A percentile compares a stretch with the other conserved stretches of the same genome.
phyloP scores from a whole-genome alignment of 2,888 invertebrate species.

The Cartodere bifasciata region DNA sequence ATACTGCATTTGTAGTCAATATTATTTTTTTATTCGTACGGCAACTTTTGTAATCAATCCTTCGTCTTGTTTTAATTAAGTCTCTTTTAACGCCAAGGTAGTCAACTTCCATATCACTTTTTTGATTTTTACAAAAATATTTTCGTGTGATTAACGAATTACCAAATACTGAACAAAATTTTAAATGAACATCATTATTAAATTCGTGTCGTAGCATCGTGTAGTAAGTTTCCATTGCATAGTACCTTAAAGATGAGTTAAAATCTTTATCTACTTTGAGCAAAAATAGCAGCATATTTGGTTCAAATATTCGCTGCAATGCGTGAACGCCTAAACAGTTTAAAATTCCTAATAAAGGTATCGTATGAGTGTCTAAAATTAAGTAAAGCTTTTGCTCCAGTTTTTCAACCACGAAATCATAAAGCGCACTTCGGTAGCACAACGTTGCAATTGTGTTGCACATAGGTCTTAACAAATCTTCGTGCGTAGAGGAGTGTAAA shows the following conservation, averaged over 20 bases:
- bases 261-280: no score
- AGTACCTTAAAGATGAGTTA: no score
- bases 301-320: conserved; percentile 23
- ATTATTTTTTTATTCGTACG: no score
- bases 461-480: conserved; percentile 26
- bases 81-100: conserved; percentile 19
- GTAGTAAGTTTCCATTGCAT: no score
- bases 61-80: conserved; percentile 20
- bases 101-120: no score
- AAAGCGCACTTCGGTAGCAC: conserved; percentile 24
- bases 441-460: conserved; percentile 27
- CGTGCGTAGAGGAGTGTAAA: conserved; percentile 22
- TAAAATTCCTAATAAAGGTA: conserved; percentile 24
- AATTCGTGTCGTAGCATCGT: no score
- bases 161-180: no score
- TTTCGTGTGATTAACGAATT: no score
- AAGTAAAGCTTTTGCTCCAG: conserved; percentile 24
- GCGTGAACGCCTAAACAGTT: conserved; percentile 28
- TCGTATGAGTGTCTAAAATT: conserved; percentile 18
- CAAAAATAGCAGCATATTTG: conserved; percentile 17
- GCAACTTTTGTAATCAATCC: conserved; percentile 16
- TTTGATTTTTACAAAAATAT: no score
- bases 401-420: conserved; percentile 26
- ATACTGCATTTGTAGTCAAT: no score
- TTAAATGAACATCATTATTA: no score